These are phyloP conservation scores for Lasioglossum albipes DNA, from an alignment of 1,140 invertebrate species.

Conservation along the genomic window DNA sequence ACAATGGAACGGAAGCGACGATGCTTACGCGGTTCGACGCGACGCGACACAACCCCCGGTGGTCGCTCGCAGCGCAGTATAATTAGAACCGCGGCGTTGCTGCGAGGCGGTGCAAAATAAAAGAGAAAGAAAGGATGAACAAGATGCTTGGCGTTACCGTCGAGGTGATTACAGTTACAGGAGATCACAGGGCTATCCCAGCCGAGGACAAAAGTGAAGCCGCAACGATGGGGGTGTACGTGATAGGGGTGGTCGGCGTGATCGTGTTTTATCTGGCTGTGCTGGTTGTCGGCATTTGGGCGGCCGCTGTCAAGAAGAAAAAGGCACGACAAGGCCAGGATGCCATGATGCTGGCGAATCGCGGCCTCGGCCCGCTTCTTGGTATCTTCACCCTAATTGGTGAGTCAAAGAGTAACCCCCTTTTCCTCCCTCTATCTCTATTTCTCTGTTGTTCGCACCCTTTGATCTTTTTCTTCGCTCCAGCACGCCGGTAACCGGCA, in stretches of 20 bases:
- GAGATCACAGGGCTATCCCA: slow-evolving; percentile 21
- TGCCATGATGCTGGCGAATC: slow-evolving; percentile 88
- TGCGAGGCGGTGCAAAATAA: no score
- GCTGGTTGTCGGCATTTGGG: slow-evolving; percentile 88
- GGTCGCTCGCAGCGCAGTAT: neutral
- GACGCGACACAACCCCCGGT: neutral
- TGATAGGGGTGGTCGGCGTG: slow-evolving; percentile 85
- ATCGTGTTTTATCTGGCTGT: slow-evolving; percentile 86
- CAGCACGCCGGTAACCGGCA: no score
- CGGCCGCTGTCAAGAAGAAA: slow-evolving; percentile 83
- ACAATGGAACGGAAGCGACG: neutral
- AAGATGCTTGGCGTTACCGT: neutral
- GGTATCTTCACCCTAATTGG: slow-evolving; percentile 90
- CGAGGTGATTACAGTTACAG: slow-evolving; percentile 46
- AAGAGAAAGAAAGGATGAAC: no score
- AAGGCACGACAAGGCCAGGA: slow-evolving; percentile 79
- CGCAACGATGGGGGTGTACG: slow-evolving; percentile 78
- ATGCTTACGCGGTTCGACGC: neutral
- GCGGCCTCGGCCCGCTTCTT: slow-evolving; percentile 88
- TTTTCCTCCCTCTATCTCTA: neutral
- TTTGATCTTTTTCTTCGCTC: neutral
- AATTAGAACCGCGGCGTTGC: neutral
- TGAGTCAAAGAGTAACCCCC: slow-evolving; percentile 70
- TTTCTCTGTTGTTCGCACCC: neutral
- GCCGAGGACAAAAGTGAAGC: slow-evolving; percentile 36